Percentiles rank a stretch among this genome's conserved stretches.
These are phyloP conservation scores for Rhinichthys klamathensis DNA, from an alignment of 2,113 vertebrate genomes.

Conservation along the genomic window DNA sequence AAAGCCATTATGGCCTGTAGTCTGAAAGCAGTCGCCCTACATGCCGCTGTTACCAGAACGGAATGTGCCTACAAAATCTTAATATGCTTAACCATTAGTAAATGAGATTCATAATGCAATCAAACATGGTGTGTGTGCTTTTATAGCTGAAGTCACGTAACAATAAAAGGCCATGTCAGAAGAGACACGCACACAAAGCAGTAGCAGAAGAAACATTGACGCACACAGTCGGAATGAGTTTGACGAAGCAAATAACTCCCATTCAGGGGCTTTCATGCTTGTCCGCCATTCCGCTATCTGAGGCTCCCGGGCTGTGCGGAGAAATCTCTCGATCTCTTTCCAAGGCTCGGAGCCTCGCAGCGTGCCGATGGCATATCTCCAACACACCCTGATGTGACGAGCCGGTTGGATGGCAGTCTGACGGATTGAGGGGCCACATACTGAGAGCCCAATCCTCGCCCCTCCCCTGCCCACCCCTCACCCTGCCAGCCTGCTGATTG, in stretches of 20 bases:
- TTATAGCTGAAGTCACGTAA: constrained; percentile 4
- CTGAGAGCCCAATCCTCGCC: constrained; percentile 24
- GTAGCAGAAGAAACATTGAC: constrained; percentile 37
- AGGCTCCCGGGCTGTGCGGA: constrained; percentile 8
- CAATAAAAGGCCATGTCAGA: constrained; percentile 27
- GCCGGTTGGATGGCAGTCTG: constrained; percentile 24
- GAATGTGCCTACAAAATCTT: background rate
- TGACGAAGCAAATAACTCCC: constrained; percentile 47
- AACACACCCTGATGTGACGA: constrained; percentile 55
- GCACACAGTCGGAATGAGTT: constrained; percentile 38
- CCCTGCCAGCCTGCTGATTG: constrained; percentile 54
- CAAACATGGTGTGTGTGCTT: background rate
- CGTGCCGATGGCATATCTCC: constrained; percentile 59
- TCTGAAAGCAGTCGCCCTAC: background rate
- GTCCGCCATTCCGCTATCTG: constrained; percentile 35
- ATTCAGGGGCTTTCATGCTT: constrained; percentile 41
- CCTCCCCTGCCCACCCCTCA: constrained; percentile 50
- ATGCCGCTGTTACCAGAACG: background rate
- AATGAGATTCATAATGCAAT: constrained; percentile 21
- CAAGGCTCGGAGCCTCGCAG: background rate
- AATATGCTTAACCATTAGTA: constrained; percentile 1
- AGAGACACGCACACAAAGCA: constrained; percentile 1
- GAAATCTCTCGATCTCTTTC: constrained; percentile 25
- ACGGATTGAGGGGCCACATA: constrained; percentile 50
- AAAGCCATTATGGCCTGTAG: background rate